Conservation (phyloP, 2,113 vertebrate species). For the Protomyctophum bolini region DNA sequence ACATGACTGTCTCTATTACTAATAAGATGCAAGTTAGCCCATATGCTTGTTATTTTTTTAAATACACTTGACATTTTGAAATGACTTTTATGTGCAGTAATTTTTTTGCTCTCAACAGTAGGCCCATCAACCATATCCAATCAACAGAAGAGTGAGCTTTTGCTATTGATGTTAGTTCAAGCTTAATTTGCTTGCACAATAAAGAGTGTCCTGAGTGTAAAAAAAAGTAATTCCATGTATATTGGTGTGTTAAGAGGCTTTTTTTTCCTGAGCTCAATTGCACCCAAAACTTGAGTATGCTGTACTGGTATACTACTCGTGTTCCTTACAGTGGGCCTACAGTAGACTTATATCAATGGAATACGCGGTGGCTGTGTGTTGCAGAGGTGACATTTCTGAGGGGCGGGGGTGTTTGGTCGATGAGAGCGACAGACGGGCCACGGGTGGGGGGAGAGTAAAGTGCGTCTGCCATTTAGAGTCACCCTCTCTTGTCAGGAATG, state of each 20-base stretch:
- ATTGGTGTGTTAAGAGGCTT: no score
- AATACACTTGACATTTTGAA: slow-evolving; percentile 56
- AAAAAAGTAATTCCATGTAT: no score
- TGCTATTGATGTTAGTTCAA: no score
- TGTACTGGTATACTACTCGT: no score
- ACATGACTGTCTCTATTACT: slow-evolving; percentile 31
- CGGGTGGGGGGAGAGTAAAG: slow-evolving; percentile 46
- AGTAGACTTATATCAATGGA: slow-evolving; percentile 4
- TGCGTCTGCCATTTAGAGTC: slow-evolving; percentile 80
- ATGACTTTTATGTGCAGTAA: slow-evolving; percentile 1
- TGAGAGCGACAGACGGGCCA: slow-evolving; percentile 38
- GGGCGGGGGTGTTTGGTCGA: slow-evolving; percentile 39
- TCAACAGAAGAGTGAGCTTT: no score
- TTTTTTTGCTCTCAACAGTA: not conserved
- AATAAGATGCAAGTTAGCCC: slow-evolving; percentile 30
- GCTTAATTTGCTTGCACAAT: no score
- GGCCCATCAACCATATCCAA: not conserved
- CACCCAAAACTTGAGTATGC: no score
- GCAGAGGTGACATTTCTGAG: slow-evolving; percentile 57
- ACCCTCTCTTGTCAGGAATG: slow-evolving; percentile 77
- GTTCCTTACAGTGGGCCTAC: no score
- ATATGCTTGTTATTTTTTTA: slow-evolving; percentile 51
- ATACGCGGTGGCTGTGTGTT: slow-evolving; percentile 3
- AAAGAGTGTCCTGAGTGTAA: no score
- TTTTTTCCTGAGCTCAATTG: no score